Conservation (phyloP, 2,797 vertebrate genomes). For the Steatocranus sp. region DNA sequence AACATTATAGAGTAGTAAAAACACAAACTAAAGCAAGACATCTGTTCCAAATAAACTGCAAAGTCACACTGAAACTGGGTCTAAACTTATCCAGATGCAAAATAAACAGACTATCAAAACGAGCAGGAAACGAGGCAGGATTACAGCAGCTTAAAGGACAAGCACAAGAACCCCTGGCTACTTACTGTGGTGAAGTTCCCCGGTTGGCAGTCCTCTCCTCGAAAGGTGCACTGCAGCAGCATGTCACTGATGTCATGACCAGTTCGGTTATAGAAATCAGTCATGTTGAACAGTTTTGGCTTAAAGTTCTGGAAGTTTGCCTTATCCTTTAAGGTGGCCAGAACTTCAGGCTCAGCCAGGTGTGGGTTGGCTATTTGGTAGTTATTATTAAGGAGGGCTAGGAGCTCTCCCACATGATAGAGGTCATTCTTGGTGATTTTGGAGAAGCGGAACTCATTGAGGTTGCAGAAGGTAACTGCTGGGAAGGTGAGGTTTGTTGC, state of each 20-base stretch:
- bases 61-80: neutral
- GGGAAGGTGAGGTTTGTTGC: constrained; percentile 87
- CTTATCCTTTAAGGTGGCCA: constrained; percentile 83
- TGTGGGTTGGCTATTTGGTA: constrained; percentile 83
- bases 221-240: constrained; percentile 87
- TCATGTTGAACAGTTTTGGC: constrained; percentile 88
- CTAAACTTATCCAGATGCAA: neutral
- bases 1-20: neutral
- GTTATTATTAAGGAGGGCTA: constrained; percentile 84
- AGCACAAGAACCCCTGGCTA: constrained; percentile 8
- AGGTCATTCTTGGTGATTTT: constrained; percentile 86
- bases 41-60: neutral
- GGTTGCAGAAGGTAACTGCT: constrained; percentile 87
- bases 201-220: constrained; percentile 77
- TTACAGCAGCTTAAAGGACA: neutral
- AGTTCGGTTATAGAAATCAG: constrained; percentile 88
- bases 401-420: constrained; percentile 85
- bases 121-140: constrained; percentile 4
- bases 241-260: constrained; percentile 86
- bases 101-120: neutral
- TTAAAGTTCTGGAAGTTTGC: constrained; percentile 87
- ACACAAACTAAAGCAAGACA: neutral
- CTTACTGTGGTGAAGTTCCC: constrained; percentile 87
- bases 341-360: constrained; percentile 81
- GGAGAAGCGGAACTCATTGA: constrained; percentile 89